Evolutionary conservation across 2,888 invertebrate species (phyloP).

Genomic region (Chymomyza fuscimana): DNA sequence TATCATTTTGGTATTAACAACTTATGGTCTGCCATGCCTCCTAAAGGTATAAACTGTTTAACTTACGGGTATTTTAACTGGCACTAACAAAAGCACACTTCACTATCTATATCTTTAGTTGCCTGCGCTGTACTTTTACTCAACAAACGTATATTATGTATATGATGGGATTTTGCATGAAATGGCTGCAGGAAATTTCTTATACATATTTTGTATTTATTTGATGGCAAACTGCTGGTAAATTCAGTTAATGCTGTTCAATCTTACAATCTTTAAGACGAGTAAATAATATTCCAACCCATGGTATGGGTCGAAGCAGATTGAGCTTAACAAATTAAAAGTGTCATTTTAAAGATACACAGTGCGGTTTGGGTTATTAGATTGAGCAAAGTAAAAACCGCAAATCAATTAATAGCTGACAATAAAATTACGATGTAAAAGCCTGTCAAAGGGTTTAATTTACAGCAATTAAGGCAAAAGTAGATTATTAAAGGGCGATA

Average conservation of each 20-base stretch:
- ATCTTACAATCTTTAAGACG: not conserved
- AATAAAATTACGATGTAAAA: not conserved
- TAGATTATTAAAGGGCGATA: not conserved
- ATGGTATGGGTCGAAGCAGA: no score
- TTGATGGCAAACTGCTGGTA: not conserved
- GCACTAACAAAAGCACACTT: no score
- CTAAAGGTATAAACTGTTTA: no score
- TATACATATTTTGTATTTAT: not conserved
- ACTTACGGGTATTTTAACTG: no score
- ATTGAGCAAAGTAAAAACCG: not conserved
- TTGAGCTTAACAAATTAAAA: not conserved
- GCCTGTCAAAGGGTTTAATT: not conserved
- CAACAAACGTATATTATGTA: not conserved
- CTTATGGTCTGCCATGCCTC: no score
- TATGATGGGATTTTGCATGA: not conserved
- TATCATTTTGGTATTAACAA: no score
- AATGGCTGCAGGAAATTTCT: constrained; percentile 2
- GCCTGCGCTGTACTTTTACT: not conserved
- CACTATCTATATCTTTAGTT: not conserved
- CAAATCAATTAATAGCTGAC: not conserved
- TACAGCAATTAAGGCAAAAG: not conserved
- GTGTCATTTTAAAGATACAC: not conserved
- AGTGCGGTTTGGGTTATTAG: not conserved
- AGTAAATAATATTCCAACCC: no score
- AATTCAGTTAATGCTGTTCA: not conserved